Evolutionary conservation across 2,888 invertebrate genomes (phyloP).

Genomic region (Mesorhabditis spiculigera): DNA sequence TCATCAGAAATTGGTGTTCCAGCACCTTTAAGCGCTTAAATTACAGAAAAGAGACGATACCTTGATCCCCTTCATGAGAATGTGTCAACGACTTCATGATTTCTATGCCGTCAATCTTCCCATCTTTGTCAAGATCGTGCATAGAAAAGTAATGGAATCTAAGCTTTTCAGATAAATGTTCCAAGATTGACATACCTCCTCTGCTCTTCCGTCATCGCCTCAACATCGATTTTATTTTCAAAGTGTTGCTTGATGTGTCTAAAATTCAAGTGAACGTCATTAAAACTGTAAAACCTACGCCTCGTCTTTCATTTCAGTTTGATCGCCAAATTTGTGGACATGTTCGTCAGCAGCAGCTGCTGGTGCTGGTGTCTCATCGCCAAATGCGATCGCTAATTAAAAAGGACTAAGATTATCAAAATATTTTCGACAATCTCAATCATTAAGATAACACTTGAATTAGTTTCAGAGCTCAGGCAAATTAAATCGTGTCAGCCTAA

Average conservation of each 20-base stretch:
- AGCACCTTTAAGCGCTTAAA: constrained; percentile 13
- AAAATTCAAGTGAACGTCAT: constrained; percentile 10
- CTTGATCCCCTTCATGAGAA: constrained; percentile 21
- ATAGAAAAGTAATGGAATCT: constrained; percentile 94
- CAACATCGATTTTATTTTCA: constrained; percentile 76
- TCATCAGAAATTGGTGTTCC: constrained; percentile 27
- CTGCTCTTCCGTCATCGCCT: constrained; percentile 89
- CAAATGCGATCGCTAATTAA: too few species aligned
- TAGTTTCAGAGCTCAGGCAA: too few species aligned
- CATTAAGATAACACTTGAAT: too few species aligned
- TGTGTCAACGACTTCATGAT: constrained; percentile 88
- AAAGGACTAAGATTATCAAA: too few species aligned
- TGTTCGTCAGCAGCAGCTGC: background rate
- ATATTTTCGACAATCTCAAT: too few species aligned
- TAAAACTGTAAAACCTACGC: background rate
- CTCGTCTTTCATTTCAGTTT: constrained; percentile 1
- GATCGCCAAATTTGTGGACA: background rate
- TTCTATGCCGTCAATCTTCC: constrained; percentile 88
- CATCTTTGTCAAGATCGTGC: constrained; percentile 93
- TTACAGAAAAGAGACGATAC: background rate
- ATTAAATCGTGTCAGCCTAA: too few species aligned
- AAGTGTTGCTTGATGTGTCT: constrained; percentile 90
- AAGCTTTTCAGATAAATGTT: background rate
- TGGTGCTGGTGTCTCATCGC: background rate
- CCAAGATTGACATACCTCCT: constrained; percentile 62